phyloP scores from a whole-genome alignment of 2,888 invertebrate species.

The Camptogramma bilineatum region DNA sequence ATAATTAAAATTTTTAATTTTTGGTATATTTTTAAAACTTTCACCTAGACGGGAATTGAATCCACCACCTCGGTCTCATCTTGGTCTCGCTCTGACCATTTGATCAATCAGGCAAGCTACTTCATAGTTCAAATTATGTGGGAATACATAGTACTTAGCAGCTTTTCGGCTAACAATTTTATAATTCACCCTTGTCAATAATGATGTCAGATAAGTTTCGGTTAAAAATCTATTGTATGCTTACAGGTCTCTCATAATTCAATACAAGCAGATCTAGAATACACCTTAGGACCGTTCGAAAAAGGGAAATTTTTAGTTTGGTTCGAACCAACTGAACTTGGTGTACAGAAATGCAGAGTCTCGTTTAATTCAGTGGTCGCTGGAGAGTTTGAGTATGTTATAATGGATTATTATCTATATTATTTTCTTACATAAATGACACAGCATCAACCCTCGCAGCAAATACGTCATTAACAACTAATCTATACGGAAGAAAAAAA shows the following conservation, averaged over 20 bases:
- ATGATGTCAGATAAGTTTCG: neutral
- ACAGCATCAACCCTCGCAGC: too few relatives aligned
- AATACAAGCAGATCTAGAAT: slow-evolving; percentile 64
- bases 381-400: slow-evolving; percentile 76
- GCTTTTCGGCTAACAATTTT: neutral
- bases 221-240: neutral
- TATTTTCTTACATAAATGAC: too few relatives aligned
- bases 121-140: too few relatives aligned
- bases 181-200: neutral
- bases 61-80: too few relatives aligned
- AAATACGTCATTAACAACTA: too few relatives aligned
- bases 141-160: too few relatives aligned
- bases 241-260: slow-evolving; percentile 69
- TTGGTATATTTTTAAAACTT: too few relatives aligned
- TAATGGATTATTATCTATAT: neutral
- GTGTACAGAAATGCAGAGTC: slow-evolving; percentile 65
- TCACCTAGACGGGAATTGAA: too few relatives aligned
- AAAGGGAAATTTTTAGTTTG: slow-evolving; percentile 73
- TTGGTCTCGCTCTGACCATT: too few relatives aligned
- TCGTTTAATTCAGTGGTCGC: slow-evolving; percentile 68
- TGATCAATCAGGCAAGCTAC: too few relatives aligned
- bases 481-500: too few relatives aligned
- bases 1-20: neutral
- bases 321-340: slow-evolving; percentile 74
- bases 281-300: slow-evolving; percentile 62